These are phyloP conservation scores for Hypothenemus hampei DNA, from an alignment of 1,140 invertebrate genomes.

Conservation along the genomic window DNA sequence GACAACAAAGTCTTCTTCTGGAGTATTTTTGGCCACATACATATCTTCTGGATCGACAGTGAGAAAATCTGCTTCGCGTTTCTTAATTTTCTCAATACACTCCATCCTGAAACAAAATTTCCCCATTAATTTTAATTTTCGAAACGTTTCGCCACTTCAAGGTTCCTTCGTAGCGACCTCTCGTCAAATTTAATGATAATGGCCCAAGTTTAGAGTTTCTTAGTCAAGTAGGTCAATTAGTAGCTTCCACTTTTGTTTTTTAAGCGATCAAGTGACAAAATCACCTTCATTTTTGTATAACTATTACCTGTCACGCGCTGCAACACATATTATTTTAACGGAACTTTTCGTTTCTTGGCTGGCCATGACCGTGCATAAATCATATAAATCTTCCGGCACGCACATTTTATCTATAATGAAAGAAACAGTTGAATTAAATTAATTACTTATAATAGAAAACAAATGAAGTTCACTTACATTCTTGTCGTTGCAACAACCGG, in stretches of 20 bases:
- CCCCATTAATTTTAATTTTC: neutral
- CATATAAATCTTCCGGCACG: constrained; percentile 57
- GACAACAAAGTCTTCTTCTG: constrained; percentile 57
- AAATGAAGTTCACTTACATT: too few species aligned
- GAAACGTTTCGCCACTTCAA: too few species aligned
- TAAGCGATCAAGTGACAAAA: too few species aligned
- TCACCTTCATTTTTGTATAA: too few species aligned
- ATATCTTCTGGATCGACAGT: constrained; percentile 79
- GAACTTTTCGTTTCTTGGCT: constrained; percentile 58
- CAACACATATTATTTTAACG: constrained; percentile 58
- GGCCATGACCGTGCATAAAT: constrained; percentile 60
- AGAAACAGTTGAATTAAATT: too few species aligned
- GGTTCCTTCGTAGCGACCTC: too few species aligned
- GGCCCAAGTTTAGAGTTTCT: too few species aligned
- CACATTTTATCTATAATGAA: constrained; percentile 64
- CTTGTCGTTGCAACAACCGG: too few species aligned
- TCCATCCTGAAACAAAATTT: constrained; percentile 52
- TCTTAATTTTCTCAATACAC: constrained; percentile 68
- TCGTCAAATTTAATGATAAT: too few species aligned
- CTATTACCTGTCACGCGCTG: constrained; percentile 61
- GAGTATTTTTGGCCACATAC: constrained; percentile 69
- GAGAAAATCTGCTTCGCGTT: constrained; percentile 71
- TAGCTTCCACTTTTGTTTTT: too few species aligned
- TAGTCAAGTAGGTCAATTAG: too few species aligned
- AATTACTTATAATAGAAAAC: too few species aligned